Conservation (phyloP, 1,140 invertebrate genomes). For the Hyles vespertilio region DNA sequence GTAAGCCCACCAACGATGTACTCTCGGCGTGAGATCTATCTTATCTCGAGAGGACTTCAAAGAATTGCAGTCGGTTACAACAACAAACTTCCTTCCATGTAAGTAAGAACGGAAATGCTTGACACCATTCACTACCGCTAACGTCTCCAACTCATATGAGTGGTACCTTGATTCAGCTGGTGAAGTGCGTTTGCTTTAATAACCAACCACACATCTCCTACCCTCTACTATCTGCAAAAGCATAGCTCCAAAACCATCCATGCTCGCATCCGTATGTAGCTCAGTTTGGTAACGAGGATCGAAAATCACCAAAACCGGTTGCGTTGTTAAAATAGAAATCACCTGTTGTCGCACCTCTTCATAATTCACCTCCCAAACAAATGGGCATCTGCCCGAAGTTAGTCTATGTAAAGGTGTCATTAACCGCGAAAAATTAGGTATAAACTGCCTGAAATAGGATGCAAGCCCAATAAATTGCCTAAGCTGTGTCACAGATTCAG, state of each 20-base stretch:
- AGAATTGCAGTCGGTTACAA: conserved; percentile 37
- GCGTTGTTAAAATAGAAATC: conserved; percentile 18
- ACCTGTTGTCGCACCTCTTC: conserved; percentile 16
- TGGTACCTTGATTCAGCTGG: conserved; percentile 37
- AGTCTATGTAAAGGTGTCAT: conserved; percentile 26
- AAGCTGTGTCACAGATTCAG: conserved; percentile 25
- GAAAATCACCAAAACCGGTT: conserved; percentile 23
- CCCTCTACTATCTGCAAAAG: conserved; percentile 17
- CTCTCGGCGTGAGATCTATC: conserved; percentile 36
- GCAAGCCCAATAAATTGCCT: conserved; percentile 34
- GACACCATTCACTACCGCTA: conserved; percentile 39
- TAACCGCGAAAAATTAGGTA: conserved; percentile 23
- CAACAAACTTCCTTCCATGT: conserved; percentile 32
- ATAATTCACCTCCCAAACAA: conserved; percentile 19
- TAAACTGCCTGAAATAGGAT: conserved; percentile 22
- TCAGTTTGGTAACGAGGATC: conserved; percentile 16
- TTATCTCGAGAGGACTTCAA: conserved; percentile 23
- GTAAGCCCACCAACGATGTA: conserved; percentile 40
- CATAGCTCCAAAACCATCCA: conserved; percentile 21
- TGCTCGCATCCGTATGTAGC: conserved; percentile 29
- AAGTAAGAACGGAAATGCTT: conserved; percentile 52
- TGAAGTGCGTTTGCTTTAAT: conserved; percentile 40
- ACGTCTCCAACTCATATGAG: conserved; percentile 43
- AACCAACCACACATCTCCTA: conserved; percentile 28
- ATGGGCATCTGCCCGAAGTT: conserved; percentile 12